Base-by-base conservation (phyloP, 2,113 vertebrate genomes). In the Prinia subflava region DNA sequence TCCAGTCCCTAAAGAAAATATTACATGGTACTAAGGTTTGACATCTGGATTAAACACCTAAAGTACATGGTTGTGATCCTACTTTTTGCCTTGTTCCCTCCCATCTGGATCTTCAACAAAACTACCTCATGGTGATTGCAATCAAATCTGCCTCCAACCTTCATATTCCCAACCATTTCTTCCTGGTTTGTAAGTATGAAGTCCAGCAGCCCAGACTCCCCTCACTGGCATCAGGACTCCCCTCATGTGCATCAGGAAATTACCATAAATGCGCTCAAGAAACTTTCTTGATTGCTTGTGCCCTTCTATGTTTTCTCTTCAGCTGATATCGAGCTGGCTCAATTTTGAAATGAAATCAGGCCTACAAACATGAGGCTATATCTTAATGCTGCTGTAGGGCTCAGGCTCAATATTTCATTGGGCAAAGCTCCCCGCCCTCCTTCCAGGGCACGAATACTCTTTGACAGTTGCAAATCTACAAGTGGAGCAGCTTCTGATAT, bases 11-110 rank as follows among this genome's bases (percentile, higher is more conserved):
- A 23, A 57, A 46, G 23, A 30, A 63, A 37, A n/a, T 52, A 7
- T 11, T 42, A 37, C 0, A 0, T 5, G 8, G 15, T 62, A 55
- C 19, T 42, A 20, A 55, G 37, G 22, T 68, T 9, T 62, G 16
- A 44, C 13, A 25, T 27, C 13, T 62, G 20, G 2, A 8, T 18
- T 56, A 57, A 23, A 46, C 7, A 28, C 15, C 15, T 53, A 6
- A 80, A 69, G 13, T 37, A 21, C 37, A 44, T 7, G 3, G 2
- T 21, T 79, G 5, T 44, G 27, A 52, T 50, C 31, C 41, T 87
- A 8, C 4, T 65, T 88, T 83, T 92, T 83, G 24, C 37, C 35
- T 42, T 88, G 27, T 15, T 83, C 15, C 16, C 8, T 65, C 2
- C 11, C 6, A 14, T 46, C 28, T 82, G 28, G 24, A 64, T 49